These are phyloP conservation scores for Pao palembangensis DNA, from an alignment of 2,113 vertebrate species.

Conservation along the genomic window DNA sequence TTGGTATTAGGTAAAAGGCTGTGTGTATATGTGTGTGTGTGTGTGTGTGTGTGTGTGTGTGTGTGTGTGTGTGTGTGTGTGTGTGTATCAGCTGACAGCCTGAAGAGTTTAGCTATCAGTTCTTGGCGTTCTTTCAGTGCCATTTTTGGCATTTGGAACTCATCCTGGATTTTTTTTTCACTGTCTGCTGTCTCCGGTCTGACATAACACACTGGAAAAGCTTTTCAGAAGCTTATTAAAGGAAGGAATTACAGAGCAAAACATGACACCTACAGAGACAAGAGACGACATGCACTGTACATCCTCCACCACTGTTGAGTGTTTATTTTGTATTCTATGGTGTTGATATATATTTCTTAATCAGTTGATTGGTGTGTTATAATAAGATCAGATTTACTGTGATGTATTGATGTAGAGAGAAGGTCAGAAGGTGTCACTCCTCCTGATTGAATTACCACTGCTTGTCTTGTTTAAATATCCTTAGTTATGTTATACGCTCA, in stretches of 20 bases:
- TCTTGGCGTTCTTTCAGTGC: conserved; percentile 15
- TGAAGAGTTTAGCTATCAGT: neutral
- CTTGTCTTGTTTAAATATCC: too few relatives aligned
- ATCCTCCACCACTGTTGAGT: neutral
- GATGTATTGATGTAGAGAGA: too few relatives aligned
- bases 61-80: conserved; percentile 8
- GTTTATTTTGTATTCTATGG: neutral
- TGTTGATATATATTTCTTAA: neutral
- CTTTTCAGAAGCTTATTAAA: too few relatives aligned
- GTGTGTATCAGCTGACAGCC: neutral
- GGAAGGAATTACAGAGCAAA: too few relatives aligned
- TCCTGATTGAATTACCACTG: too few relatives aligned
- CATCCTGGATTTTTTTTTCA: neutral
- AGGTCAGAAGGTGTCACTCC: too few relatives aligned
- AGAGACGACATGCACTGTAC: neutral
- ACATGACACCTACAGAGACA: too few relatives aligned
- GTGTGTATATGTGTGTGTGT: conserved; percentile 19
- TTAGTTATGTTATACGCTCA: too few relatives aligned
- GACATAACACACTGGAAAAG: too few relatives aligned
- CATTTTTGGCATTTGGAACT: conserved; percentile 13
- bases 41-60: conserved; percentile 7
- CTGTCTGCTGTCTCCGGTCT: neutral
- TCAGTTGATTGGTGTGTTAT: neutral
- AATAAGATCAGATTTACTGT: too few relatives aligned
- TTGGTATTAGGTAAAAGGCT: neutral